Evolutionary conservation across 2,113 vertebrate genomes (phyloP).

Genomic region (Pseudopodoces humilis): DNA sequence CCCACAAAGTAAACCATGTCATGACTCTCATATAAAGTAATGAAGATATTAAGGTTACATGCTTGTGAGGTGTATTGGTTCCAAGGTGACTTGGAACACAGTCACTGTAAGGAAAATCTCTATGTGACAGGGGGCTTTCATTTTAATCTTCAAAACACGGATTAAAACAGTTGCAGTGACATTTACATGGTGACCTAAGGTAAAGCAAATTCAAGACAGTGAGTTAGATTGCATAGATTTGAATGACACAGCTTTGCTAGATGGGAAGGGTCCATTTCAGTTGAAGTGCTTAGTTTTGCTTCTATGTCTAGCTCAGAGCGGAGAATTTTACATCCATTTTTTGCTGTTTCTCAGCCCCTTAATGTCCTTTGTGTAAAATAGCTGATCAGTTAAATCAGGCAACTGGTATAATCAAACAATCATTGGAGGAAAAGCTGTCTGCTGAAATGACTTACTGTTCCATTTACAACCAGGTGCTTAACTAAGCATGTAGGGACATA

Average conservation of each 20-base stretch:
- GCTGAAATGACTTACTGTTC: neutral
- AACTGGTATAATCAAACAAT: neutral
- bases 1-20: neutral
- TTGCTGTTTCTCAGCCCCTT: neutral
- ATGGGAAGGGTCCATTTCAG: neutral
- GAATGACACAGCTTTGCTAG: neutral
- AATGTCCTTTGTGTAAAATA: neutral
- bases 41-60: neutral
- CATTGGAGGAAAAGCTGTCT: neutral
- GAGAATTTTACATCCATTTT: neutral
- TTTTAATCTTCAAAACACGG: neutral
- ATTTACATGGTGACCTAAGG: neutral
- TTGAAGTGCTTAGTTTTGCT: neutral
- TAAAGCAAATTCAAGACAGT: neutral
- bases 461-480: neutral
- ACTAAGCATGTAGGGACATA: neutral
- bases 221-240: neutral
- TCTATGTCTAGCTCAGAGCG: neutral
- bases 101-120: neutral
- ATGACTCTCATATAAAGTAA: neutral
- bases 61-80: neutral
- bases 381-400: neutral
- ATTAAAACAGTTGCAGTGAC: neutral
- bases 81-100: neutral
- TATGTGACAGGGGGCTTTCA: neutral